Base-by-base conservation (phyloP, 2,797 vertebrate genomes). In the Xiphorhynchus erythropygius region DNA sequence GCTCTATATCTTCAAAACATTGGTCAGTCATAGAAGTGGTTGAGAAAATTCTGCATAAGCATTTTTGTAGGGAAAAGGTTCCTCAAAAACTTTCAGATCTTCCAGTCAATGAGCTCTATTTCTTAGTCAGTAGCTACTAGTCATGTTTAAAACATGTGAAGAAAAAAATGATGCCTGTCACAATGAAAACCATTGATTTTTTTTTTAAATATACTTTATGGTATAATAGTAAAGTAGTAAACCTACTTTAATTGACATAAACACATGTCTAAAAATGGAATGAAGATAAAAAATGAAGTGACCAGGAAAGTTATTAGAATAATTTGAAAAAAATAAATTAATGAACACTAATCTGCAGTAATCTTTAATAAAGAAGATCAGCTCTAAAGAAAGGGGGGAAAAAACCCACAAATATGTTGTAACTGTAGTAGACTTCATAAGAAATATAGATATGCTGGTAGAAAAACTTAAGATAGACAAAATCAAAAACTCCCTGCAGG, bases 381-480 rank as follows among this genome's bases (percentile, higher is more conserved):
- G 3, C 7, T 8, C 47, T 5, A 2, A 60, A 79, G 30, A 70
- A 39, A 60, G 27, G 3, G 4, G 5, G 0, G 2, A 22, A 28
- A 25, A 59, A 44, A 44, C 2, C 14, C 42, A 28, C 1, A 4
- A 79, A 77, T 35, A 56, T 18, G 18, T 13, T 71, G 5, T 13
- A 23, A 18, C 5, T 35, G 3, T 33, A 50, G 23, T 6, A 74
- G 23, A n/a, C 17, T 16, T 28, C 4, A 15, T 2, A 67, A 28
- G 25, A 90, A 84, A 80, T 44, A 14, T 23, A 56, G 15, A 8
- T 62, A 23, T 42, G 18, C 16, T 63, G 37, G 21, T 39, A 56
- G 37, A 68, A 75, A 13, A 33, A 32, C 2, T n/a, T 47, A 53
- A 27, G 8, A 46, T 4, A 49, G 5, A 53, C 3, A 74, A 63